Percentiles rank a stretch among this genome's conserved stretches.
Conservation (phyloP, 2,888 invertebrate species). For the Oeneis ivallda region DNA sequence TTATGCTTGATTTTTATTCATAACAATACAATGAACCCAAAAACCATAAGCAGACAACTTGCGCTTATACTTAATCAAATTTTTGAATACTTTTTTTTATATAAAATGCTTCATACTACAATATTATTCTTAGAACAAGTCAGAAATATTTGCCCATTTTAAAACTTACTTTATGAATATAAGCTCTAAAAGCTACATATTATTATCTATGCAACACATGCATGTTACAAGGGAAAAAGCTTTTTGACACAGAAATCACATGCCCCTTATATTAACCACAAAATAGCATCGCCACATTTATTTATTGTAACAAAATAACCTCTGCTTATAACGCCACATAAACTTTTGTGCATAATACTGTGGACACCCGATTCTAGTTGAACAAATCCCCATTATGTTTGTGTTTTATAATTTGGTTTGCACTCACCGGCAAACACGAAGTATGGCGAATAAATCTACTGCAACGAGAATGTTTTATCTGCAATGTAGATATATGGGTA, state of each 20-base stretch:
- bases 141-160: neutral
- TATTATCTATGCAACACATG: constrained; percentile 5
- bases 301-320: neutral
- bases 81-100: neutral
- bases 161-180: neutral
- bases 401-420: constrained; percentile 48
- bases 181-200: neutral
- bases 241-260: neutral
- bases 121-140: neutral
- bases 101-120: no score
- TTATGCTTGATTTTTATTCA: no score
- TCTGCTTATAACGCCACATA: neutral
- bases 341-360: constrained; percentile 3
- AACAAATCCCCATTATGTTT: constrained; percentile 19
- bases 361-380: neutral
- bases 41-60: no score
- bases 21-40: no score
- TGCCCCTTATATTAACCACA: constrained; percentile 3
- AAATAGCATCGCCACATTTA: neutral
- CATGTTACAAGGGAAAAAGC: constrained; percentile 6
- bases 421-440: constrained; percentile 73
- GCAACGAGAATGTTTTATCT: constrained; percentile 75
- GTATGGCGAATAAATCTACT: constrained; percentile 69
- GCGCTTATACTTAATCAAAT: neutral
- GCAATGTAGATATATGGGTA: constrained; percentile 56